Base-by-base conservation (phyloP, 2,888 invertebrate species). In the Polydrusus cervinus region DNA sequence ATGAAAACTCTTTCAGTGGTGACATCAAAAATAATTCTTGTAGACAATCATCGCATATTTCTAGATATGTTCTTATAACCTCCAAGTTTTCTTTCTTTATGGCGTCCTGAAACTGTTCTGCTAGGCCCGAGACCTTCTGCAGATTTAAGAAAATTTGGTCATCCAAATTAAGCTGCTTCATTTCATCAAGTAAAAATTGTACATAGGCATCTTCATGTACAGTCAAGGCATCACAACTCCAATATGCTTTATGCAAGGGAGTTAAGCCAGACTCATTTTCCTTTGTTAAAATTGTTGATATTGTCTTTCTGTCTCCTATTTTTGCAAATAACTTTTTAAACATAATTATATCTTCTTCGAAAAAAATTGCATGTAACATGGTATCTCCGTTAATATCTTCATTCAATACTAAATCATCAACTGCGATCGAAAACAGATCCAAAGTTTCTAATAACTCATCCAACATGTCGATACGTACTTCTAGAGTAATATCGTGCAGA, bases 181-280 rank as follows among this genome's bases (percentile, higher is more conserved):
- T 51, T 16, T 20, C 11, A 20, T 51, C 20, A 20, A 8, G 18
- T 20, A 51, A 20, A 20, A 51, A 20, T 11, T 51, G 18, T 51
- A 51, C 20, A 16, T 51, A 20, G 7, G 2, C 1, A 6, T 51
- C 20, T 20, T 18, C 18, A 3, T 18, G 51, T 10, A 20, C 51
- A 3, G 1, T 11, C 0, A 1, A 10, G 0, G 51, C 2, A 51
- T 51, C 20, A 20, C 51, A 51, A 51, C 11, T 51, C 18, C 20
- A 51, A 51, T 20, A 51, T 20, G 20, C 51, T 51, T 51, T 51
- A 51, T 51, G 51, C 9, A 51, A 51, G 20, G 51, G 51, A 11
- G 51, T 51, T 51, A 51, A 51, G 10, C 55, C 55, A 14, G 14
- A 34, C 2, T 34, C 14, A 55, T 55, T 55, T 34, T 55, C 14